A percentile compares a stretch with the other conserved stretches of the same genome.
phyloP scores from a whole-genome alignment of 2,113 vertebrate species.

The Alces alces region DNA sequence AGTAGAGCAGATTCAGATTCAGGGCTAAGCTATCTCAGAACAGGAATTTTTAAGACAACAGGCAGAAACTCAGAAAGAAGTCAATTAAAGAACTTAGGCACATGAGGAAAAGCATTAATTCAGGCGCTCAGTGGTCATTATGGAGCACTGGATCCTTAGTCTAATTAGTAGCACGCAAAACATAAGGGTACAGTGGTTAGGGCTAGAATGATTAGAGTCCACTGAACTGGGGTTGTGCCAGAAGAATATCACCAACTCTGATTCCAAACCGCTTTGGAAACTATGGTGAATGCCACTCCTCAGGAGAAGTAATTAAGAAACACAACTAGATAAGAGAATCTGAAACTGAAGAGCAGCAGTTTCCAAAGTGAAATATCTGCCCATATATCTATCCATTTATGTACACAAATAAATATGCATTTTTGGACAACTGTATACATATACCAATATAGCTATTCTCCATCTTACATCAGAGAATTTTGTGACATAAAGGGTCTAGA shows the following conservation, averaged over 20 bases:
- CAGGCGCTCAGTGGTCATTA: not conserved
- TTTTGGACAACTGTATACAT: slow-evolving; percentile 28
- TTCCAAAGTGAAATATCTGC: slow-evolving; percentile 45
- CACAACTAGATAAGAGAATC: slow-evolving; percentile 37
- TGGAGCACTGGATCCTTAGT: not conserved
- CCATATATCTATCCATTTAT: slow-evolving; percentile 44
- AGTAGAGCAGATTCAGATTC: not conserved
- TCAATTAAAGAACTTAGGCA: not conserved
- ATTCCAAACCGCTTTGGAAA: not conserved
- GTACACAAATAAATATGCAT: slow-evolving; percentile 54
- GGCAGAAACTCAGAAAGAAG: not conserved
- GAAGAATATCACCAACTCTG: not conserved
- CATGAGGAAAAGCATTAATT: not conserved
- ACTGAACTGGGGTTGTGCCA: not conserved
- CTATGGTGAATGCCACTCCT: not conserved
- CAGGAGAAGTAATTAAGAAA: slow-evolving; percentile 47
- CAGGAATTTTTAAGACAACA: not conserved
- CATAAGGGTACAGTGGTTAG: not conserved
- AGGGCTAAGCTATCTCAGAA: not conserved
- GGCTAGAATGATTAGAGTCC: not conserved
- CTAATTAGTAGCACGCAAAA: not conserved
- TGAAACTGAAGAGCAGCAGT: slow-evolving; percentile 28
- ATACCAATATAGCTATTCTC: not conserved
- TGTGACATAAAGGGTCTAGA: not conserved
- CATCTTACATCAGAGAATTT: not conserved